A percentile compares a stretch with the other conserved stretches of the same genome.
Conservation (phyloP, 2,888 invertebrate species). For the Colostygia pectinataria region DNA sequence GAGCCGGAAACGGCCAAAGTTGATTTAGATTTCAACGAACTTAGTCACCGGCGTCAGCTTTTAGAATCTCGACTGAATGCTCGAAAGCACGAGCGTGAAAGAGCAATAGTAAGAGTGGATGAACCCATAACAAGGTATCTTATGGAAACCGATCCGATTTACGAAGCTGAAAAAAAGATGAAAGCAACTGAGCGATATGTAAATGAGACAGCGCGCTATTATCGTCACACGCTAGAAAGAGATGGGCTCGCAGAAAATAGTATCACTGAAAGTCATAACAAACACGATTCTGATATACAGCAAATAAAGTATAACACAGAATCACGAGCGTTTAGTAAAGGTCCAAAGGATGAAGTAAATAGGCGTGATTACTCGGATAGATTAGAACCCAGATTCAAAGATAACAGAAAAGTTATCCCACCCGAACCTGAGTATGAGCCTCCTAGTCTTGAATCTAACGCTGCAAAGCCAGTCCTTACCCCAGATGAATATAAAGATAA, state of each 20-base stretch:
- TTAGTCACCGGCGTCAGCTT: constrained; percentile 88
- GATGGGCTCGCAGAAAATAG: constrained; percentile 81
- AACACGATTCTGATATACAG: constrained; percentile 74
- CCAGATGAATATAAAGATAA: constrained; percentile 83
- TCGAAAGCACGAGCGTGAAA: constrained; percentile 73
- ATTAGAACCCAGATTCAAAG: constrained; percentile 58
- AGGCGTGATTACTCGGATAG: constrained; percentile 67
- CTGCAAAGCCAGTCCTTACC: constrained; percentile 81
- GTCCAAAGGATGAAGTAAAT: constrained; percentile 64
- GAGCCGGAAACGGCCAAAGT: constrained; percentile 63
- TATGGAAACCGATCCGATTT: constrained; percentile 72
- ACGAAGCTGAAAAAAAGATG: constrained; percentile 74
- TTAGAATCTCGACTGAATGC: constrained; percentile 90
- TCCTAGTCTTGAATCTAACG: constrained; percentile 85
- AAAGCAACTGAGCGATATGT: constrained; percentile 81
- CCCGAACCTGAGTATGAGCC: constrained; percentile 84
- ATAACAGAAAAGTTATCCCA: constrained; percentile 66
- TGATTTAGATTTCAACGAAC: constrained; percentile 80
- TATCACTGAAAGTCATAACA: constrained; percentile 75
- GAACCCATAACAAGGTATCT: constrained; percentile 71
- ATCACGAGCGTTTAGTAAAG: constrained; percentile 62
- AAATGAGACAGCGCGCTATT: constrained; percentile 82
- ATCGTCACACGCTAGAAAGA: constrained; percentile 80
- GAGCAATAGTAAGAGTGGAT: constrained; percentile 48
- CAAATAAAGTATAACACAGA: constrained; percentile 74